Conservation (phyloP, 2,113 vertebrate genomes). For the Callochromis pleurospilus region DNA sequence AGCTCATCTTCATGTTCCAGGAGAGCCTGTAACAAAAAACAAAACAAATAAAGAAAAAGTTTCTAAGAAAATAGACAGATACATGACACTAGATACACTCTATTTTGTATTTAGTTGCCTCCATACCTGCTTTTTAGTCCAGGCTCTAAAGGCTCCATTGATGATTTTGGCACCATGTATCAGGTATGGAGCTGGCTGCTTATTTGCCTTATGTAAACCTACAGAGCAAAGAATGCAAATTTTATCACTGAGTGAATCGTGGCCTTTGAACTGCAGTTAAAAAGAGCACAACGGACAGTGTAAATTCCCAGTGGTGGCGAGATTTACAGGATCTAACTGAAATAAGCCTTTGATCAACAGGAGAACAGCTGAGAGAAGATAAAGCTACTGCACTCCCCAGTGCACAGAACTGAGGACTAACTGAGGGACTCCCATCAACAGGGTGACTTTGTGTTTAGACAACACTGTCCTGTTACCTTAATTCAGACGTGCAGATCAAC, state of each 20-base stretch:
- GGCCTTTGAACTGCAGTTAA: background rate
- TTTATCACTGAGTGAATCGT: background rate
- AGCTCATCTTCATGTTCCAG: slow-evolving; percentile 96
- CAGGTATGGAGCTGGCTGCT: slow-evolving; percentile 87
- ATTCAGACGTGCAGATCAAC: background rate
- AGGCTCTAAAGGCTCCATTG: slow-evolving; percentile 95
- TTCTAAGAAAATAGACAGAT: background rate
- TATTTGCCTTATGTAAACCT: slow-evolving; percentile 96
- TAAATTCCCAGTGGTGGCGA: background rate
- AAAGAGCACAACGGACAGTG: background rate
- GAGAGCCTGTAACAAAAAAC: slow-evolving; percentile 77
- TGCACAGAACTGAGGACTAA: background rate
- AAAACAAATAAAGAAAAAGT: background rate
- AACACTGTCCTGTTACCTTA: background rate
- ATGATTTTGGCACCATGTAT: slow-evolving; percentile 97
- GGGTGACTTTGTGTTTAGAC: background rate
- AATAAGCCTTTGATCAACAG: background rate
- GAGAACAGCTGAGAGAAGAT: background rate
- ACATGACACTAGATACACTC: background rate
- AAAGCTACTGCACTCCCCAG: background rate
- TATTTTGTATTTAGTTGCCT: background rate
- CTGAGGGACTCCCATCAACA: background rate
- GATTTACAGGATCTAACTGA: background rate
- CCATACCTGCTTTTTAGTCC: slow-evolving; percentile 96
- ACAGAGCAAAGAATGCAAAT: slow-evolving; percentile 2